These are phyloP conservation scores for Hedychridium roseum DNA, from an alignment of 2,888 invertebrate genomes.

Conservation along the genomic window DNA sequence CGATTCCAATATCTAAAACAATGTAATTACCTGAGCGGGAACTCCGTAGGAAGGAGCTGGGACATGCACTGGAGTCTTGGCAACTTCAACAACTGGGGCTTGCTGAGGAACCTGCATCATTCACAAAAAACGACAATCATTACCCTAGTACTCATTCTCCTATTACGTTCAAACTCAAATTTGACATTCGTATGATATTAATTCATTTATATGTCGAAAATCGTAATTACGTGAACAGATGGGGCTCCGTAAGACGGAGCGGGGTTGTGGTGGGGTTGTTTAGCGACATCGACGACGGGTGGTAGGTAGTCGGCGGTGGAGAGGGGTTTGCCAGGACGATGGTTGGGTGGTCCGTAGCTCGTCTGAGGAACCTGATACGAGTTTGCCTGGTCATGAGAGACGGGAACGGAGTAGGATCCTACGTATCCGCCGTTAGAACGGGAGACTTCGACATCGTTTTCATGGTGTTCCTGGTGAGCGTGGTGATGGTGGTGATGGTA, in stretches of 20 bases:
- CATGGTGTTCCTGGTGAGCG: slow-evolving; percentile 23
- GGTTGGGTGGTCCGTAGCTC: slow-evolving; percentile 42
- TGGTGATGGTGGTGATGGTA: slow-evolving; percentile 52
- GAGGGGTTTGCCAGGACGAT: slow-evolving; percentile 24
- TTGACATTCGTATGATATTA: too few species aligned
- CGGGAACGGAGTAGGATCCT: slow-evolving; percentile 12
- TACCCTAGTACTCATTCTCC: too few species aligned
- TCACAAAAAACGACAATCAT: too few species aligned
- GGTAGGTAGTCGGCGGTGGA: slow-evolving; percentile 14
- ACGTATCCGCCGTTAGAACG: slow-evolving; percentile 26
- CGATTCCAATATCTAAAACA: not conserved
- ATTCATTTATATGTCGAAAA: too few species aligned
- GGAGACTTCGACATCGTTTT: slow-evolving; percentile 29
- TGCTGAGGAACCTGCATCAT: not conserved
- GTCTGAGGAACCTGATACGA: slow-evolving; percentile 12
- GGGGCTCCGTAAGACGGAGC: slow-evolving; percentile 11
- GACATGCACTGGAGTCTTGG: not conserved
- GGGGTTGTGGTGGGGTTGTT: not conserved
- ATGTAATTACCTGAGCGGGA: slow-evolving; percentile 17
- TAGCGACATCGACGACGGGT: not conserved
- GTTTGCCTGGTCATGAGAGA: slow-evolving; percentile 3
- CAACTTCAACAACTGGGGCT: not conserved
- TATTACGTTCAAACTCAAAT: too few species aligned
- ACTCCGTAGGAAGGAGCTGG: slow-evolving; percentile 16
- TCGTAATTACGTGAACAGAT: too few species aligned